Conservation (phyloP, 2,888 invertebrate genomes). For the Heliconius ethilla region DNA sequence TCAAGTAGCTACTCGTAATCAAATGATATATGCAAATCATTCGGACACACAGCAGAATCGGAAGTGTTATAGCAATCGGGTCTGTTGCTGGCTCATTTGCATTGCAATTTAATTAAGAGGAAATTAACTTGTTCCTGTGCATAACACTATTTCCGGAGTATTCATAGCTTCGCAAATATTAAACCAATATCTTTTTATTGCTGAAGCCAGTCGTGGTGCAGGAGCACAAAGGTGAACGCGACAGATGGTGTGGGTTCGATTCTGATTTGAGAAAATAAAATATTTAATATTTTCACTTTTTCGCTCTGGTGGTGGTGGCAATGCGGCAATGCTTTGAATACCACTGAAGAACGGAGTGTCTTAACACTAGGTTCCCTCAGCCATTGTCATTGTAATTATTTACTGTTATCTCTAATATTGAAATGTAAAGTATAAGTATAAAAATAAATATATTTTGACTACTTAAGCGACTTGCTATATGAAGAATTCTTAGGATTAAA, state of each 20-base stretch:
- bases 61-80: slow-evolving; percentile 34
- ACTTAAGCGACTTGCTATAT: not conserved
- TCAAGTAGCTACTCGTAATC: slow-evolving; percentile 5
- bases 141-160: slow-evolving; percentile 26
- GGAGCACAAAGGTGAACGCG: too few species aligned
- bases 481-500: not conserved
- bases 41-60: slow-evolving; percentile 28
- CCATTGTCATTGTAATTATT: too few species aligned
- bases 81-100: slow-evolving; percentile 34
- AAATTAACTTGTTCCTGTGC: slow-evolving; percentile 35
- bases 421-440: too few species aligned
- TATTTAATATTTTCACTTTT: too few species aligned
- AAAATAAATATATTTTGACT: not conserved
- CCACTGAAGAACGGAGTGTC: not conserved
- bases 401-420: too few species aligned
- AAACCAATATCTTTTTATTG: slow-evolving; percentile 17
- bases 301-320: too few species aligned
- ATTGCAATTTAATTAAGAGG: slow-evolving; percentile 37
- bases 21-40: slow-evolving; percentile 31
- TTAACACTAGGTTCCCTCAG: not conserved
- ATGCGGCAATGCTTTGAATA: not conserved
- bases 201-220: too few species aligned
- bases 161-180: slow-evolving; percentile 27
- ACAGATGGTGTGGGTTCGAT: too few species aligned
- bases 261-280: too few species aligned